phyloP scores from a whole-genome alignment of 2,888 invertebrate species.

The Ectemnius continuus region DNA sequence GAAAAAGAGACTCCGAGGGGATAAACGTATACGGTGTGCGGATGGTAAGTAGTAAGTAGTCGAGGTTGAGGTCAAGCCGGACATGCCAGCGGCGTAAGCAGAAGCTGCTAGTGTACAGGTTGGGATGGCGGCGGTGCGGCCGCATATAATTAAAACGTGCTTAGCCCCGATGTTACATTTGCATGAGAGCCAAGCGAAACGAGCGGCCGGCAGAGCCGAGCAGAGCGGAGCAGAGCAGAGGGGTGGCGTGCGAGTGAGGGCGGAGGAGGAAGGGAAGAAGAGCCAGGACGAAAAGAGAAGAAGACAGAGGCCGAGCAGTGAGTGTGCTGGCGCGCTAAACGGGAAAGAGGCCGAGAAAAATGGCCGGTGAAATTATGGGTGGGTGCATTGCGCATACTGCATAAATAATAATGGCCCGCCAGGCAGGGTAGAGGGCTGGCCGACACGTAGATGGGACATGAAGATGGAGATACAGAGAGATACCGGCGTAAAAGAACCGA shows the following conservation, averaged over 20 bases:
- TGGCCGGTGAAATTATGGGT: constrained; percentile 35
- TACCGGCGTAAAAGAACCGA: too few relatives aligned
- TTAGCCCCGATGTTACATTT: constrained; percentile 52
- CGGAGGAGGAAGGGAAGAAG: too few relatives aligned
- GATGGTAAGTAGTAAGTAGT: too few relatives aligned
- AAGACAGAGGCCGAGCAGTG: background rate
- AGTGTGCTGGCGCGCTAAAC: background rate
- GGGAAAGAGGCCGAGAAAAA: constrained; percentile 29
- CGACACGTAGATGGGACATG: background rate
- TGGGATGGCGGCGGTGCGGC: constrained; percentile 14
- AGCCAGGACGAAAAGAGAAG: too few relatives aligned
- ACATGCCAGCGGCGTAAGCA: too few relatives aligned
- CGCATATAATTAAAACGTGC: constrained; percentile 61
- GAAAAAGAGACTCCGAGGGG: too few relatives aligned
- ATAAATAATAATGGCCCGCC: constrained; percentile 43
- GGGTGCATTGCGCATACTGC: constrained; percentile 16
- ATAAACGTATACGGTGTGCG: too few relatives aligned
- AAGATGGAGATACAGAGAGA: constrained; percentile 4
- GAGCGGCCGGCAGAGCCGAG: background rate
- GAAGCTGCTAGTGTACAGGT: background rate
- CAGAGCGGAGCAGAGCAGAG: too few relatives aligned
- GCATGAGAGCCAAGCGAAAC: constrained; percentile 38
- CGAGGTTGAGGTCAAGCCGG: too few relatives aligned
- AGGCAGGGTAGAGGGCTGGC: background rate
- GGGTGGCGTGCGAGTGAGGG: background rate